These are phyloP conservation scores for Fregetta grallaria DNA, from an alignment of 2,113 vertebrate genomes.

Conservation along the genomic window DNA sequence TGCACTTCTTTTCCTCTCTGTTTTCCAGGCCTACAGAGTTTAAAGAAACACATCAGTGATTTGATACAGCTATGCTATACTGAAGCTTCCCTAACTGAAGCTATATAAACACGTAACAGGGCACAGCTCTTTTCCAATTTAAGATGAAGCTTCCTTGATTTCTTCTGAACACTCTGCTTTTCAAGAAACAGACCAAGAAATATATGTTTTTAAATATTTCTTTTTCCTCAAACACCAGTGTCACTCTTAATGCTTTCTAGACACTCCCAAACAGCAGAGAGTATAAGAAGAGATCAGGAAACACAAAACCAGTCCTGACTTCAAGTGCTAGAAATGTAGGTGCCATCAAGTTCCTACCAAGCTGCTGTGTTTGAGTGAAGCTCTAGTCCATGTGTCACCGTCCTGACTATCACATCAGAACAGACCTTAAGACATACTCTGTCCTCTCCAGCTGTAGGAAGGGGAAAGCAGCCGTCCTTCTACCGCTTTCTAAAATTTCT, in stretches of 20 bases:
- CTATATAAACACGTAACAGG: background rate
- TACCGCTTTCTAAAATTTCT: background rate
- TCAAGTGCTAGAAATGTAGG: background rate
- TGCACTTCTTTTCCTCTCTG: background rate
- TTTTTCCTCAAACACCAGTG: background rate
- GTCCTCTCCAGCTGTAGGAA: background rate
- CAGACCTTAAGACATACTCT: background rate
- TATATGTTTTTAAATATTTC: background rate
- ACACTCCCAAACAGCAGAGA: background rate
- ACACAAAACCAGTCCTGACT: background rate
- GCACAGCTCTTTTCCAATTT: background rate
- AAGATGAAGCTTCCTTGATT: background rate
- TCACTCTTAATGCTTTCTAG: background rate
- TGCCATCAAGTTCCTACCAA: background rate
- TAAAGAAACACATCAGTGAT: background rate
- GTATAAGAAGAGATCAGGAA: background rate
- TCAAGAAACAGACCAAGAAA: background rate
- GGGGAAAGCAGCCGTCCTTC: background rate
- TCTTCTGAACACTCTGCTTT: background rate
- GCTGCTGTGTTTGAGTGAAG: background rate
- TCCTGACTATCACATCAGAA: background rate
- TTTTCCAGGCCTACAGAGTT: background rate
- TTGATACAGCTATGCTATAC: background rate
- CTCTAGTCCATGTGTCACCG: background rate
- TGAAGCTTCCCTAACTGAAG: background rate